Evolutionary conservation across 1,140 invertebrate species (phyloP), one percentile per base, ranked within the genome.

Genomic region (Drosophila nasuta): DNA sequence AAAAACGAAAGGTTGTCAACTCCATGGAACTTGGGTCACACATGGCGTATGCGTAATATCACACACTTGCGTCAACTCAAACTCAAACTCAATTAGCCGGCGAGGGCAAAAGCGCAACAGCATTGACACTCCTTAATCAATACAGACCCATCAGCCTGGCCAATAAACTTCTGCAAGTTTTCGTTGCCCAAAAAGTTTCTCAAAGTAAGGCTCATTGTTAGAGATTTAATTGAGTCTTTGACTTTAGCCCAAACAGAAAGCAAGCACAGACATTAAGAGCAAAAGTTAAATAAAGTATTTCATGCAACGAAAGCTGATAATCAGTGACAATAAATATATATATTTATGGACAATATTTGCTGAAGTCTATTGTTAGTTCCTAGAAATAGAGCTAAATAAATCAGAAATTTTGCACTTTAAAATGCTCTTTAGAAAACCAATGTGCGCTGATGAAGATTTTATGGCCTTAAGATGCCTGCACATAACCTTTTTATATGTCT

Each of bases 81-180:
- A 20, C 20, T 20, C 73, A 71, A 75, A 75, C 60, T 71, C 60
- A 75, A 75, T 75, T 71, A 75, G 65, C 30, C 46, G 38, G 58
- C 17, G 48, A 74, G 38, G 7, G 8, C 11, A n/a, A 51, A 13
- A 20, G 35, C 25, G 35, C 33, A 11, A 33, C n/a, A 25, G 51
- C 11, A 35, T 17, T 65, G 45, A 58, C 33, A 46, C 17, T 25
- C 57, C 65, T 59, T 38, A 75, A 75, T 75, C 67, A 70, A 75
- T 56, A 69, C 20, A 56, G 30, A 30, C 65, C 66, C 8, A 51
- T 2, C 25, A 20, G 35, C 30, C 45, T 10, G n/a, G 41, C 17
- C 41, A 57, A 57, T 57, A 38, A 57, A 48, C 15, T 56, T 51
- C 6, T 13, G n/a, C 17, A 71, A 62, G 30, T 67, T 68, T 41